Evolutionary conservation across 2,113 vertebrate species (phyloP).

Genomic region (Poecilia latipinna): DNA sequence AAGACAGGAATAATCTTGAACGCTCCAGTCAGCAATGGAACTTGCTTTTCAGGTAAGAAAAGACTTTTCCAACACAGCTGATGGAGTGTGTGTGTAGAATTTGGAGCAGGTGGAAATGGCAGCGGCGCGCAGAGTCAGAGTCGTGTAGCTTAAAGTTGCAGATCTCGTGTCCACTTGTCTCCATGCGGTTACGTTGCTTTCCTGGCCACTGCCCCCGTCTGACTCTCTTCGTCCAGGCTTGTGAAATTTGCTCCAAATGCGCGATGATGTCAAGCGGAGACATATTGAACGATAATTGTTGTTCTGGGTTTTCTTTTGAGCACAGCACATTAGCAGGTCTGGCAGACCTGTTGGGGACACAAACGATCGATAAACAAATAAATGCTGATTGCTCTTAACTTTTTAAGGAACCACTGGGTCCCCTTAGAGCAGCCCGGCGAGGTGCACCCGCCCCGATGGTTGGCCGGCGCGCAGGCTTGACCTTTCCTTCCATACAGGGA

Average conservation of each 20-base stretch:
- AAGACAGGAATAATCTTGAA: slow-evolving; percentile 11
- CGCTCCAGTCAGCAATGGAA: slow-evolving; percentile 8
- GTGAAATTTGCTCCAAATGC: slow-evolving; percentile 38
- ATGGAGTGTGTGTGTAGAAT: slow-evolving; percentile 4
- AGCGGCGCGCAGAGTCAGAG: slow-evolving; percentile 7
- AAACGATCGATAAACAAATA: slow-evolving; percentile 63
- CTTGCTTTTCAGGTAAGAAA: slow-evolving; percentile 24
- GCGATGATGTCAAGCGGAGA: slow-evolving; percentile 4
- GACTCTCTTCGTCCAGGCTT: slow-evolving; percentile 13
- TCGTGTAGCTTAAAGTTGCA: slow-evolving; percentile 32
- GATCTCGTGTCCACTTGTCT: slow-evolving; percentile 48
- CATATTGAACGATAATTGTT: slow-evolving; percentile 41
- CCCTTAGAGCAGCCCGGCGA: not conserved
- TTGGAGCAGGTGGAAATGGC: slow-evolving; percentile 12
- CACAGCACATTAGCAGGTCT: slow-evolving; percentile 40
- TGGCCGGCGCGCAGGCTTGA: slow-evolving; percentile 33
- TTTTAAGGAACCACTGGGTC: slow-evolving; percentile 34
- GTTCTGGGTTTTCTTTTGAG: slow-evolving; percentile 49
- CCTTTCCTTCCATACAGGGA: slow-evolving; percentile 42
- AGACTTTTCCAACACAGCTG: slow-evolving; percentile 17
- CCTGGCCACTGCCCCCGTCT: slow-evolving; percentile 8
- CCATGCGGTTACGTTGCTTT: slow-evolving; percentile 21
- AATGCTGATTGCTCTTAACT: slow-evolving; percentile 50
- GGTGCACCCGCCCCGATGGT: slow-evolving; percentile 20
- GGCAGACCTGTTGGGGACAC: slow-evolving; percentile 41